These are phyloP conservation scores for Sakesphorus luctuosus DNA, from an alignment of 2,113 vertebrate species.

Conservation along the genomic window DNA sequence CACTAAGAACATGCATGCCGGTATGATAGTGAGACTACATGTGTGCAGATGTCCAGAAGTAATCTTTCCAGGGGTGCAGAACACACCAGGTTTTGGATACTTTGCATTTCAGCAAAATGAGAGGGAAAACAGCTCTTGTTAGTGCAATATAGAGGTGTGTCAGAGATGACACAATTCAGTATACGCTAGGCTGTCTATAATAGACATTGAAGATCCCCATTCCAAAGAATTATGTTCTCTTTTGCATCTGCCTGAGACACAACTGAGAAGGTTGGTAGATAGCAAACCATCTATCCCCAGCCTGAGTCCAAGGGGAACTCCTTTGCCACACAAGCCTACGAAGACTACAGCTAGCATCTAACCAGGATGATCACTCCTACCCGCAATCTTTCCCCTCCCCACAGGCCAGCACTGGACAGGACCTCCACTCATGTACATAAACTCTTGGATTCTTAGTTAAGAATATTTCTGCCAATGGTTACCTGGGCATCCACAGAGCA, in stretches of 20 bases:
- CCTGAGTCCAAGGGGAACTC: background rate
- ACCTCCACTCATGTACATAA: background rate
- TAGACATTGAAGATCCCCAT: background rate
- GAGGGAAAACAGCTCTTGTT: background rate
- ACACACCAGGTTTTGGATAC: background rate
- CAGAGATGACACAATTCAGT: background rate
- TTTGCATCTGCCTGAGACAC: background rate
- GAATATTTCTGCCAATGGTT: background rate
- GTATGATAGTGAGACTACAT: background rate
- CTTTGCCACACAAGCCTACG: background rate
- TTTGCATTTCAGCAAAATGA: background rate
- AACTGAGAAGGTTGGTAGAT: background rate
- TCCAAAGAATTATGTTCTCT: background rate
- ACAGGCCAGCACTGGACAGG: background rate
- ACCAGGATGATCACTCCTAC: background rate
- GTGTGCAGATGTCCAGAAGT: background rate
- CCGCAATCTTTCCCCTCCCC: background rate
- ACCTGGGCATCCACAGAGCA: background rate
- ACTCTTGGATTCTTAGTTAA: background rate
- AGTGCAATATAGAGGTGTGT: background rate
- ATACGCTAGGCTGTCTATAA: fast-evolving
- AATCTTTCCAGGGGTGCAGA: background rate
- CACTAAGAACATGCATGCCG: background rate
- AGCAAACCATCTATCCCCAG: background rate
- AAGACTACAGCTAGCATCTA: background rate